Conservation (phyloP, 2,113 vertebrate species). For the Panurus biarmicus region DNA sequence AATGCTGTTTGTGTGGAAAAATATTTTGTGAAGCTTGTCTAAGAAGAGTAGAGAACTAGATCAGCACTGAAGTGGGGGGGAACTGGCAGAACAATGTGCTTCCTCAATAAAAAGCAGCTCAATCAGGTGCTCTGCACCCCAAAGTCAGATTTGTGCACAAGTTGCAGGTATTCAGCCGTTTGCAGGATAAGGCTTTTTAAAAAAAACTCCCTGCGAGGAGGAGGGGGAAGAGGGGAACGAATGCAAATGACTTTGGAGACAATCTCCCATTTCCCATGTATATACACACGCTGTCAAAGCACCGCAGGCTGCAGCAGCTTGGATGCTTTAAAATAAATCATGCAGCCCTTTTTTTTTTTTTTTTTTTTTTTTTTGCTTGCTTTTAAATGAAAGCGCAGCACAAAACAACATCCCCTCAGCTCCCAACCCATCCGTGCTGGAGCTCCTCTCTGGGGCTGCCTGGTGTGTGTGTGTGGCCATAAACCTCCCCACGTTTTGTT, state of each 20-base stretch:
- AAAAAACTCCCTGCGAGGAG: not conserved
- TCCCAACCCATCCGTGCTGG: not conserved
- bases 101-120: not conserved
- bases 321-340: slow-evolving; percentile 43
- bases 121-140: not conserved
- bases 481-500: not conserved
- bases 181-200: not conserved
- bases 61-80: not conserved
- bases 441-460: not conserved
- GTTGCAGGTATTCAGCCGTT: not conserved
- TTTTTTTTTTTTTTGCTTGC: not conserved
- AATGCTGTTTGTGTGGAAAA: accelerated
- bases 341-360: accelerated
- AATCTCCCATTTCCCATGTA: not conserved
- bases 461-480: not conserved
- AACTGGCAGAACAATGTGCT: not conserved
- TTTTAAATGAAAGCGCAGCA: not conserved
- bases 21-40: not conserved
- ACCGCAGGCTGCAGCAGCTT: not conserved
- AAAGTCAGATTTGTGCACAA: not conserved
- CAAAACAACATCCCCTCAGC: not conserved
- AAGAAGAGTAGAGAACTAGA: not conserved
- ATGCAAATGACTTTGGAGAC: slow-evolving; percentile 18
- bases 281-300: not conserved
- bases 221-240: not conserved